Evolutionary conservation across 2,797 vertebrate genomes (phyloP).

Genomic region (Erithacus rubecula): DNA sequence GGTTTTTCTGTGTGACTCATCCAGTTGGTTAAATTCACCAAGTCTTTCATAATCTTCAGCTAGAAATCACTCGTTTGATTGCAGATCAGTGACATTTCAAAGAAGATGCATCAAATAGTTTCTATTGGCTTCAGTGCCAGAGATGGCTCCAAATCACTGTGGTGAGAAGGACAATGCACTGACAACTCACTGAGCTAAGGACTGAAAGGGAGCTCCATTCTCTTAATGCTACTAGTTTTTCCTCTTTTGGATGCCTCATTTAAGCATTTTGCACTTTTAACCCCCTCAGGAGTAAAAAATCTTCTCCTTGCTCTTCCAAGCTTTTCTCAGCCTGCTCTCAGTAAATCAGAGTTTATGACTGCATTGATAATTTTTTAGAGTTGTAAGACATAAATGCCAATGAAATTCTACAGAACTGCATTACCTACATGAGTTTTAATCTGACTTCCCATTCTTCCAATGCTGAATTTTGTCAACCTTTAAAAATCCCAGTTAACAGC

Average conservation of each 20-base stretch:
- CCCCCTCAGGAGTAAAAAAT: neutral
- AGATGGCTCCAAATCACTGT: neutral
- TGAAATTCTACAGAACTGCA: neutral
- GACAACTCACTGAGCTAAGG: neutral
- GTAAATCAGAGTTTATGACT: neutral
- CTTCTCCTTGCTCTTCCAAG: neutral
- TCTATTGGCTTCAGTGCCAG: neutral
- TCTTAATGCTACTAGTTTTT: neutral
- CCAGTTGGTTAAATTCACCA: neutral
- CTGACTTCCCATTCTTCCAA: neutral
- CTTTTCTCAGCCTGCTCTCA: neutral
- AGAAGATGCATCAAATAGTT: neutral
- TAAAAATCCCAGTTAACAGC: neutral
- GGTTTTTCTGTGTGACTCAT: conserved; percentile 45
- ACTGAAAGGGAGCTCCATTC: neutral
- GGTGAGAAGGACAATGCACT: neutral
- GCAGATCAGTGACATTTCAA: neutral
- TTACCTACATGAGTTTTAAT: neutral
- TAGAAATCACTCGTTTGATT: neutral
- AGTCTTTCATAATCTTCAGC: conserved; percentile 5
- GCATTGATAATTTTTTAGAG: neutral
- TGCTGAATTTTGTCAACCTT: neutral
- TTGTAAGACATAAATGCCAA: neutral
- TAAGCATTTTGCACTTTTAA: neutral
- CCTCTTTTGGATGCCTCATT: neutral